A percentile compares a stretch with the other conserved stretches of the same genome.
Conservation (phyloP, 2,113 vertebrate genomes). For the Lampris megalopsis region DNA sequence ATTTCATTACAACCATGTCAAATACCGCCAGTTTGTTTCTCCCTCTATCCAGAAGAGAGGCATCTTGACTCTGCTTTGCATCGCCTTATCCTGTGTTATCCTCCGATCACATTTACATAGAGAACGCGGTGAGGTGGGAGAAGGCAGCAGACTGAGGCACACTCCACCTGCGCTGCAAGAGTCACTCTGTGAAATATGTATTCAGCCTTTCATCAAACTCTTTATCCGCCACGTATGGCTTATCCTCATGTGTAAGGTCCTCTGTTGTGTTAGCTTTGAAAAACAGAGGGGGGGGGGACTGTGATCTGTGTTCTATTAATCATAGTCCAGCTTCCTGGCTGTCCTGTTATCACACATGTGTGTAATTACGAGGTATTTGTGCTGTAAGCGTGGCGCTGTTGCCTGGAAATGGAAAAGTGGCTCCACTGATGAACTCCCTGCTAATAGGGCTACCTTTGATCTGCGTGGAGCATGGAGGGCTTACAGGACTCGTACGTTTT, state of each 20-base stretch:
- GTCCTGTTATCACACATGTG: slow-evolving; percentile 64
- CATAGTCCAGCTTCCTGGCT: slow-evolving; percentile 68
- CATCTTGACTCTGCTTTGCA: slow-evolving; percentile 63
- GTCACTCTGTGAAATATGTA: slow-evolving; percentile 69
- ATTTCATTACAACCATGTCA: slow-evolving; percentile 65
- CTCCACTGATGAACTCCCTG: slow-evolving; percentile 76
- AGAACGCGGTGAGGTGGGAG: slow-evolving; percentile 57
- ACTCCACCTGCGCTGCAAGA: slow-evolving; percentile 69
- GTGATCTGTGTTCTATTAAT: slow-evolving; percentile 78
- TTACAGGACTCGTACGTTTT: slow-evolving; percentile 78
- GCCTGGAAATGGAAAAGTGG: slow-evolving; percentile 66
- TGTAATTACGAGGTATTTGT: slow-evolving; percentile 73
- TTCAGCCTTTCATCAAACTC: slow-evolving; percentile 74
- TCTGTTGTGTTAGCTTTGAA: slow-evolving; percentile 73
- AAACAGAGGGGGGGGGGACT: slow-evolving; percentile 54
- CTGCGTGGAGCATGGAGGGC: slow-evolving; percentile 67
- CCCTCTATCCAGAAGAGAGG: slow-evolving; percentile 58
- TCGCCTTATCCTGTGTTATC: slow-evolving; percentile 67
- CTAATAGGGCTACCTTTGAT: slow-evolving; percentile 81
- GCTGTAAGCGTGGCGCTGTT: slow-evolving; percentile 68
- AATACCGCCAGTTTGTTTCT: slow-evolving; percentile 36
- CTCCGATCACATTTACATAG: slow-evolving; percentile 73
- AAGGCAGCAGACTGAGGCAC: slow-evolving; percentile 64
- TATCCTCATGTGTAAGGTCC: slow-evolving; percentile 59
- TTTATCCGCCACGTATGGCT: slow-evolving; percentile 60